These are phyloP conservation scores for Drosophila formosana DNA, from an alignment of 2,888 invertebrate genomes.

Conservation along the genomic window DNA sequence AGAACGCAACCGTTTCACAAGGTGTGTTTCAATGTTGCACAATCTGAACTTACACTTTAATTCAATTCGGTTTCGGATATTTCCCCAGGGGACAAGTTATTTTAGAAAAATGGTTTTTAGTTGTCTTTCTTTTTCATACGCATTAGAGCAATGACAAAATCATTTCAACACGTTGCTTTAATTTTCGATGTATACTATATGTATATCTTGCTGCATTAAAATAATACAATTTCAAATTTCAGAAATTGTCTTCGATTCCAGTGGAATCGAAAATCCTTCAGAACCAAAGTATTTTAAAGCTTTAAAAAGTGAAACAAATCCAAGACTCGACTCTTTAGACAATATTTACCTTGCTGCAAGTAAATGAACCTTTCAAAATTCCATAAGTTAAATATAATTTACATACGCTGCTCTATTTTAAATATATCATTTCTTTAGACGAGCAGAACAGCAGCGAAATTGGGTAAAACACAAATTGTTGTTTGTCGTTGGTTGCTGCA, in stretches of 20 bases:
- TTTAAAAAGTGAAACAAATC: too few relatives aligned
- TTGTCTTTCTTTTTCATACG: too few relatives aligned
- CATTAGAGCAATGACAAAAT: neutral
- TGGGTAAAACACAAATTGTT: neutral
- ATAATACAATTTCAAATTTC: too few relatives aligned
- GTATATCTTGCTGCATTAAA: too few relatives aligned
- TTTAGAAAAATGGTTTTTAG: neutral
- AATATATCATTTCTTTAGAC: neutral
- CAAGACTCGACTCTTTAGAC: too few relatives aligned
- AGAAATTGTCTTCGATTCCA: too few relatives aligned
- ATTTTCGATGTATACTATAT: too few relatives aligned
- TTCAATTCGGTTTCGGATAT: conserved; percentile 12
- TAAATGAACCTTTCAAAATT: neutral
- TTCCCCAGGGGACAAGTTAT: neutral
- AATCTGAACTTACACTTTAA: conserved; percentile 16
- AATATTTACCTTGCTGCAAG: too few relatives aligned
- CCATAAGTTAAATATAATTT: neutral
- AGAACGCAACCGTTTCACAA: neutral
- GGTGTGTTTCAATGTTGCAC: conserved; percentile 6
- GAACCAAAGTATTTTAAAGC: too few relatives aligned
- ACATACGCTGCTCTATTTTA: neutral
- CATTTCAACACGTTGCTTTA: neutral
- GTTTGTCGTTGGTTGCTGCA: neutral
- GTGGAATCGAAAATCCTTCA: too few relatives aligned
- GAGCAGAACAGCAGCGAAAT: neutral